Evolutionary conservation across 2,797 vertebrate genomes (phyloP).

Genomic region (Acipenser ruthenus): DNA sequence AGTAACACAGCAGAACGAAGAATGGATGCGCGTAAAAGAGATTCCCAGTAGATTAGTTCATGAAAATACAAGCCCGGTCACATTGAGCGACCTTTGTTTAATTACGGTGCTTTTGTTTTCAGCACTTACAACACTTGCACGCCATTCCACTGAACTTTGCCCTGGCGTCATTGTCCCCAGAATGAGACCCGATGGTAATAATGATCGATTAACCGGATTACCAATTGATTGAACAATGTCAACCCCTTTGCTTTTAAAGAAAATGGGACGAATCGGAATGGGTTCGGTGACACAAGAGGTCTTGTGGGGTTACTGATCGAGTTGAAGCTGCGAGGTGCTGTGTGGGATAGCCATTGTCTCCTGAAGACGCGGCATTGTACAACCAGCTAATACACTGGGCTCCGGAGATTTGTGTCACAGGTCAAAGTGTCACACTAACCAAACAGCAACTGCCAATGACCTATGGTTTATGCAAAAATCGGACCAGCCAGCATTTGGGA

Average conservation of each 20-base stretch:
- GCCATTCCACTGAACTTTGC: conserved; percentile 5
- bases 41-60: too few species aligned
- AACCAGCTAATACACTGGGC: conserved; percentile 12
- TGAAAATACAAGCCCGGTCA: too few species aligned
- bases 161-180: not conserved
- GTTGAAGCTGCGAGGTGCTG: not conserved
- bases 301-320: not conserved
- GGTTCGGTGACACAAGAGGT: conserved; percentile 3
- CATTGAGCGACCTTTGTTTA: too few species aligned
- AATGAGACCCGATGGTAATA: conserved; percentile 4
- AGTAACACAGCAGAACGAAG: too few species aligned
- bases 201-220: conserved; percentile 18
- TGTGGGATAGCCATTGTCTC: conserved; percentile 12
- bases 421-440: conserved; percentile 25
- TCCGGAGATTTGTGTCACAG: conserved; percentile 20
- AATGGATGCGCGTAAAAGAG: too few species aligned
- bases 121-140: too few species aligned
- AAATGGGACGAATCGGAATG: not conserved
- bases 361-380: conserved; percentile 9
- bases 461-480: conserved; percentile 23
- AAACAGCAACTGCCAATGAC: conserved; percentile 21
- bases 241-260: not conserved
- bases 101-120: too few species aligned
- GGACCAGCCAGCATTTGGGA: conserved; percentile 3
- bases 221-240: conserved; percentile 15